phyloP scores from a whole-genome alignment of 2,888 invertebrate species.

The Chloroclysta siterata region DNA sequence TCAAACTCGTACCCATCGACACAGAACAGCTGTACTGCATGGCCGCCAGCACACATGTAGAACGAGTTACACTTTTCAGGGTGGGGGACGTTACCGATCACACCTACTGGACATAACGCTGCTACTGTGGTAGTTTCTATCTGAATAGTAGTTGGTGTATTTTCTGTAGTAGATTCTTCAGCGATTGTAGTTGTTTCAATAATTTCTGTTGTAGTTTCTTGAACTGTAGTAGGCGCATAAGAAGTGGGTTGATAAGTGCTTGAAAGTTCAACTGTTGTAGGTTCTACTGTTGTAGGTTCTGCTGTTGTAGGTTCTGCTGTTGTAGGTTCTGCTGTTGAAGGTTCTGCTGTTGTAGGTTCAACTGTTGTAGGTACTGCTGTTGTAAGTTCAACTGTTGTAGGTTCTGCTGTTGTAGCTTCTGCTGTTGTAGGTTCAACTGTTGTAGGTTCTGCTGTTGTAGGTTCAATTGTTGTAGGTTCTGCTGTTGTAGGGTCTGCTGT shows the following conservation, averaged over 20 bases:
- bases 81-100: conserved; percentile 54
- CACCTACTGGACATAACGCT: conserved; percentile 47
- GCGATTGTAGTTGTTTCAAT: conserved; percentile 1
- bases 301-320: background rate
- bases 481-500: background rate
- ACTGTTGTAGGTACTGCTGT: background rate
- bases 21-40: conserved; percentile 49
- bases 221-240: background rate
- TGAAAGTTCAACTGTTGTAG: conserved; percentile 18
- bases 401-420: background rate
- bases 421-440: background rate
- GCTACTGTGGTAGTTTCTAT: conserved; percentile 26
- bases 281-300: background rate
- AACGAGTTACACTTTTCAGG: conserved; percentile 54
- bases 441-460: background rate
- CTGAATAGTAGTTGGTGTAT: conserved; percentile 11
- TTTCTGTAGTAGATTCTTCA: conserved; percentile 2
- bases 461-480: conserved; percentile 1
- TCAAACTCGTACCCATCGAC: conserved; percentile 53
- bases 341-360: background rate
- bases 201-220: conserved; percentile 6
- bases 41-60: conserved; percentile 55
- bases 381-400: background rate
- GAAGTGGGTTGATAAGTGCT: conserved; percentile 20
- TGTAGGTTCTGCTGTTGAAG: background rate